Base-by-base conservation (phyloP, 2,797 vertebrate genomes). In the Sebastes minor region DNA sequence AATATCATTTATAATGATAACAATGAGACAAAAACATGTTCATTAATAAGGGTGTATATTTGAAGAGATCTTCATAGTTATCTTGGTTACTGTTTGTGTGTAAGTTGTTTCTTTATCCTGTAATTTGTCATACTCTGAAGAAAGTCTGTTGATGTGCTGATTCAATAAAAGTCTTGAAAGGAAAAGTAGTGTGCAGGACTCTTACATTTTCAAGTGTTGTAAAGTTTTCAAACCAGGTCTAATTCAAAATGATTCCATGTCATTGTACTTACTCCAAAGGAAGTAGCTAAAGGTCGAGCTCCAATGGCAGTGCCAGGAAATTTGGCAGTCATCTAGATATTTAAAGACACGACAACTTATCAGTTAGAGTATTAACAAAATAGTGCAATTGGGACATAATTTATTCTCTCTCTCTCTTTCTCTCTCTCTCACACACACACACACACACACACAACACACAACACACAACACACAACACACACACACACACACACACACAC, bases 261-360 rank as follows among this genome's bases (percentile, higher is more conserved):
- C 8, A 5, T 25, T 65, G 5, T 65, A 92, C 96, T 86, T 95
- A 98, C 98, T 76, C 96, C 97, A 94, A 96, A 97, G 74, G 97
- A 96, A 71, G 97, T 96, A 78, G 94, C 96, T 88, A 97, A 87
- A 62, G 97, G 91, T 82, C 98, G 97, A 88, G 93, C 94, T 93
- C 96, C 94, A 67, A 90, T 74, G 80, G 97, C 95, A 61, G 97
- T 98, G 84, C 96, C 95, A 72, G 97, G 97, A 92, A 97, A 95
- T 94, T 97, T 99, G 70, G 97, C 97, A 80, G 98, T 98, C 95
- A 98, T 94, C 99, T 99, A 85, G 1, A 86, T 59, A 80, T 64
- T 27, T 42, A n/a, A 72, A 59, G 23, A 69, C 13, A 73, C 20
- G 2, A 28, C 32, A 46, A 59, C 61, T 59, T 62, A 2, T 35